phyloP scores from a whole-genome alignment of 2,888 invertebrate genomes.

The Anagyrus pseudococci region DNA sequence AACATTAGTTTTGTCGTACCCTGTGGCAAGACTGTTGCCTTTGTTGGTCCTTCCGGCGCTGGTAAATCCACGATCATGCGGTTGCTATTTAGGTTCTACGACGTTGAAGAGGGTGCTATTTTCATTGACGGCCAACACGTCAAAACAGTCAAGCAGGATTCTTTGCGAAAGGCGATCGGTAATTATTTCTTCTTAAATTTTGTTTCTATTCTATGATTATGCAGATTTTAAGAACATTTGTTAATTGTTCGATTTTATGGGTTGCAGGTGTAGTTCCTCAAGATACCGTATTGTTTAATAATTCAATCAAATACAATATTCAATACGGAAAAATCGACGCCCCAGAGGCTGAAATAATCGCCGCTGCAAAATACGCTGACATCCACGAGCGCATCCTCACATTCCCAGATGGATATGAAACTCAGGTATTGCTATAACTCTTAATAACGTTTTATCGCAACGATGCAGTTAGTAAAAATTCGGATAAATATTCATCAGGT shows the following conservation, averaged over 20 bases:
- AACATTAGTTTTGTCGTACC: conserved; percentile 81
- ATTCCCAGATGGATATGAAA: conserved; percentile 91
- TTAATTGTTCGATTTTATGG: background rate
- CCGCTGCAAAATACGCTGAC: conserved; percentile 90
- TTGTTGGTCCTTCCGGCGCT: conserved; percentile 88
- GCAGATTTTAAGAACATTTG: background rate
- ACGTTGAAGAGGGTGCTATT: conserved; percentile 87
- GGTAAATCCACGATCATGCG: conserved; percentile 97
- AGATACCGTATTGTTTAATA: conserved; percentile 95
- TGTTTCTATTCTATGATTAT: background rate
- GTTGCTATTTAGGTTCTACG: conserved; percentile 94
- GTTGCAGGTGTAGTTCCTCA: conserved; percentile 86
- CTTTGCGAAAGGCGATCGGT: conserved; percentile 81
- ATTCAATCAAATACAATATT: conserved; percentile 92
- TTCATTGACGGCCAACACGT: conserved; percentile 90
- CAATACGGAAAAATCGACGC: conserved; percentile 87
- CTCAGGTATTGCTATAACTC: conserved; percentile 65
- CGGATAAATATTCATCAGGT: conserved; percentile 65
- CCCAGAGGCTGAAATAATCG: conserved; percentile 80
- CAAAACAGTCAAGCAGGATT: conserved; percentile 82
- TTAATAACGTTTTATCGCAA: background rate
- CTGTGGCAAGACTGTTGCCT: conserved; percentile 84
- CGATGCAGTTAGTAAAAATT: background rate
- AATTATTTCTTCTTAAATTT: conserved; percentile 10
- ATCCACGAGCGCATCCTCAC: conserved; percentile 90